Percentiles rank a stretch among this genome's conserved stretches.
These are phyloP conservation scores for Dermatophagoides farinae DNA, from an alignment of 1,140 invertebrate genomes.

Conservation along the genomic window DNA sequence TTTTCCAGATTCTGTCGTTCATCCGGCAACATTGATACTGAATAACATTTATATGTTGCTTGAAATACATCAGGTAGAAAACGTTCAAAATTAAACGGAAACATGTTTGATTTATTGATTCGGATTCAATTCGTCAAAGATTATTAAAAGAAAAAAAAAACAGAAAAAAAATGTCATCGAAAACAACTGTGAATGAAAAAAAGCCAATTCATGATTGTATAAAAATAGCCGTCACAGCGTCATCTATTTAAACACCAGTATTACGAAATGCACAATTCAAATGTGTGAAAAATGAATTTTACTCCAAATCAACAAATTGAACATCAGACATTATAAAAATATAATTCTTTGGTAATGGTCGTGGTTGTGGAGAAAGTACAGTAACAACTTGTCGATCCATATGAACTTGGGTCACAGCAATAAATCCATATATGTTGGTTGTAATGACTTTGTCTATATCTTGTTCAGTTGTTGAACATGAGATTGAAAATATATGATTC, in stretches of 20 bases:
- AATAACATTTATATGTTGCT: conserved; percentile 61
- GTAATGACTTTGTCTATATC: conserved; percentile 44
- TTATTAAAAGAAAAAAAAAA: neutral
- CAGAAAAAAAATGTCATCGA: neutral
- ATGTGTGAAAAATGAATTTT: neutral
- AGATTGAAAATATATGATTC: conserved; percentile 71
- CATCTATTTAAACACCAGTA: neutral
- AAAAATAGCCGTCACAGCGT: neutral
- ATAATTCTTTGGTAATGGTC: conserved; percentile 51
- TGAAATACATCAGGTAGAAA: conserved; percentile 36
- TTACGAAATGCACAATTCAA: neutral
- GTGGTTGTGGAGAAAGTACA: conserved; percentile 71
- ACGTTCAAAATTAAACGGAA: conserved; percentile 2
- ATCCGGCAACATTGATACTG: conserved; percentile 83
- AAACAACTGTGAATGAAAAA: neutral
- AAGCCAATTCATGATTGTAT: neutral
- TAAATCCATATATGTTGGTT: conserved; percentile 70
- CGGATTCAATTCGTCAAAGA: too few species aligned
- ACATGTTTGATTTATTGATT: neutral
- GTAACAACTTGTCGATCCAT: conserved; percentile 63
- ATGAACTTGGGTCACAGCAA: conserved; percentile 65
- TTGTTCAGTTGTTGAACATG: conserved; percentile 33
- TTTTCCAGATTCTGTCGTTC: conserved; percentile 87
- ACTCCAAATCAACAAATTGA: conserved; percentile 20
- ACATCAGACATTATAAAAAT: conserved; percentile 19